phyloP scores from a whole-genome alignment of 2,113 vertebrate genomes.

The Poeciliopsis turrubarensis region DNA sequence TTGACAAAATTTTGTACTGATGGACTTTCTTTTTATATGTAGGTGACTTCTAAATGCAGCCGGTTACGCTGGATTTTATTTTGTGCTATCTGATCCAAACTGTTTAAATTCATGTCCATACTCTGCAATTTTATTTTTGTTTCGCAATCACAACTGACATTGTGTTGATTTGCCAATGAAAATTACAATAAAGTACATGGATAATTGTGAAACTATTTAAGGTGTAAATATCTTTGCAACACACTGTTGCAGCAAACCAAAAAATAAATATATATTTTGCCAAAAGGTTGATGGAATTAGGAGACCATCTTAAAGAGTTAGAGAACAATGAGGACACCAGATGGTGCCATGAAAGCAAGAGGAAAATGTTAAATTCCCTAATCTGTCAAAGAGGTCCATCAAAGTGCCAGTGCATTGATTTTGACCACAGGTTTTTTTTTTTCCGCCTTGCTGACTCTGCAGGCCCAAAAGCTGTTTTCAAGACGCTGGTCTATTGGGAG shows the following conservation, averaged over 20 bases:
- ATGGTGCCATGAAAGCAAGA: constrained; percentile 43
- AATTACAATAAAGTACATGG: background rate
- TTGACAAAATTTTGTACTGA: background rate
- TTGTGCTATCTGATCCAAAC: background rate
- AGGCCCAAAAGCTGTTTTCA: constrained; percentile 56
- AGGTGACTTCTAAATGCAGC: background rate
- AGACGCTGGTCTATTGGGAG: constrained; percentile 56
- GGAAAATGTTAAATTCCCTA: constrained; percentile 70
- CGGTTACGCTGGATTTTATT: background rate
- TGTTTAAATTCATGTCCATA: background rate
- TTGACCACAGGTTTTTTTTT: constrained; percentile 72
- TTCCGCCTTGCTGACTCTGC: constrained; percentile 67
- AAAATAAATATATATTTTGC: constrained; percentile 53
- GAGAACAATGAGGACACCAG: constrained; percentile 34
- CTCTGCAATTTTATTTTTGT: background rate
- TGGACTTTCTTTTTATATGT: background rate
- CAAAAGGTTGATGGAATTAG: constrained; percentile 35
- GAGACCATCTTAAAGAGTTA: constrained; percentile 34
- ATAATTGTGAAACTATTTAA: no score
- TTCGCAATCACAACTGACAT: background rate
- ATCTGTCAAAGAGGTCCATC: constrained; percentile 73
- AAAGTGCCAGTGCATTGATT: constrained; percentile 85
- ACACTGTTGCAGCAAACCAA: constrained; percentile 13
- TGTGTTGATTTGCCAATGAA: background rate
- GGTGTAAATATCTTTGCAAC: background rate